Evolutionary conservation across 2,888 invertebrate species (phyloP).

Genomic region (Gryllus longicercus): DNA sequence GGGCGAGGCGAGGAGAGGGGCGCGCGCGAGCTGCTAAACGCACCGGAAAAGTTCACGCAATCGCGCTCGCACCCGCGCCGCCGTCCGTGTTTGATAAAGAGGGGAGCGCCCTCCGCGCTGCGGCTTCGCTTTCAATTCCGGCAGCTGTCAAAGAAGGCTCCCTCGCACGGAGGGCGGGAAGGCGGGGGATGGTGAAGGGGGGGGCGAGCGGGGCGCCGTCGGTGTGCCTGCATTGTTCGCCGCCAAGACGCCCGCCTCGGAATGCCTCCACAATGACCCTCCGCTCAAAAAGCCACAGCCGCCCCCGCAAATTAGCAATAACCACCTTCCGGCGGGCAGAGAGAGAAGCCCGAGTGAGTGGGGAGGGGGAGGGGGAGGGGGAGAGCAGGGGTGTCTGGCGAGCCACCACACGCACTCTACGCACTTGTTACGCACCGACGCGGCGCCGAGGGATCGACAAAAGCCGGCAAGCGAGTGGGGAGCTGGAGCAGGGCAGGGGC

Average conservation of each 20-base stretch:
- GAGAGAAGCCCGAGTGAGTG: neutral
- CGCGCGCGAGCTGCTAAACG: neutral
- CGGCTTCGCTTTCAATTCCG: neutral
- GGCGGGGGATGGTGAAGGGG: no score
- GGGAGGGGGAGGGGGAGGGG: neutral
- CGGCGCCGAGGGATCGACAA: no score
- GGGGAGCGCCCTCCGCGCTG: neutral
- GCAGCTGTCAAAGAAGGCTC: neutral
- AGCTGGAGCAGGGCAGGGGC: neutral
- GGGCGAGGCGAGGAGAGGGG: no score
- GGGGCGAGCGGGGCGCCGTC: no score
- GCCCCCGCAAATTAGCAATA: slow-evolving; percentile 17
- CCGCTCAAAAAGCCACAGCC: slow-evolving; percentile 5
- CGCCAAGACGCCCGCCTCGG: neutral
- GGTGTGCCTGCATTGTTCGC: neutral
- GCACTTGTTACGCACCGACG: neutral
- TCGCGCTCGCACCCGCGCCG: neutral
- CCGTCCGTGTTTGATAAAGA: neutral
- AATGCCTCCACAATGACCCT: slow-evolving; percentile 17
- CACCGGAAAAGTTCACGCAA: neutral
- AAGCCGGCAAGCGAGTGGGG: slow-evolving; percentile 5
- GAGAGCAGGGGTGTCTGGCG: neutral
- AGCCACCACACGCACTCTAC: neutral
- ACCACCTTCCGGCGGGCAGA: neutral
- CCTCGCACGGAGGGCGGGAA: neutral